Percentiles rank a stretch among this genome's conserved stretches.
Conservation (phyloP, 2,888 invertebrate species). For the Teinopalpus imperialis region DNA sequence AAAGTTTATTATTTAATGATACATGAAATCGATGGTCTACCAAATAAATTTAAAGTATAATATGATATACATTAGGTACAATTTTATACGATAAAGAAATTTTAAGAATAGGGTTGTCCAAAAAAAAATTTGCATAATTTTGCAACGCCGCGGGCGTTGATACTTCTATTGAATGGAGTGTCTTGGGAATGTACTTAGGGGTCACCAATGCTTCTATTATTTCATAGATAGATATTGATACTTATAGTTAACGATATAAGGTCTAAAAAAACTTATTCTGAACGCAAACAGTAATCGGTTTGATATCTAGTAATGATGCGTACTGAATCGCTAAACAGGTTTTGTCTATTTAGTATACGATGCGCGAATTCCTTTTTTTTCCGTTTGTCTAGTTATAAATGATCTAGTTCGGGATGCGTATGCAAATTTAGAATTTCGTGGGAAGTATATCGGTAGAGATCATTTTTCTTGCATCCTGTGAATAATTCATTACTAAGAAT, state of each 20-base stretch:
- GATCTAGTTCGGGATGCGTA: constrained; percentile 46
- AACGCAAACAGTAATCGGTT: constrained; percentile 24
- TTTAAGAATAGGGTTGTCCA: constrained; percentile 27
- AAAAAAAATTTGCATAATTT: constrained; percentile 37
- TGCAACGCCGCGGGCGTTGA: constrained; percentile 36
- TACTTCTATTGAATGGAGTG: constrained; percentile 30
- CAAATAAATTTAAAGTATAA: constrained; percentile 13
- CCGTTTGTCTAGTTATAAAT: constrained; percentile 46
- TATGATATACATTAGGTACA: not conserved
- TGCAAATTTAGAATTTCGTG: constrained; percentile 57
- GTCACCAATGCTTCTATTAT: constrained; percentile 6
- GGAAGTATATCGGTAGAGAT: constrained; percentile 40
- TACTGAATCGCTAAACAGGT: constrained; percentile 71
- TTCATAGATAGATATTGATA: constrained; percentile 22
- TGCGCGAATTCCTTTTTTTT: constrained; percentile 48
- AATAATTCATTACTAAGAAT: too few relatives aligned
- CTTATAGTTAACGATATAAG: constrained; percentile 31
- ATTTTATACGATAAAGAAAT: constrained; percentile 19
- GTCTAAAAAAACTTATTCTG: constrained; percentile 25
- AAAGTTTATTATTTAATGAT: constrained; percentile 5
- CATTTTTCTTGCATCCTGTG: constrained; percentile 15
- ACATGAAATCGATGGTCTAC: not conserved
- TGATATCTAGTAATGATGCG: constrained; percentile 38
- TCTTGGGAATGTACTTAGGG: constrained; percentile 21
- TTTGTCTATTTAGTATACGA: constrained; percentile 72